phyloP scores from a whole-genome alignment of 2,888 invertebrate genomes.

The Nemapogon koenigi region DNA sequence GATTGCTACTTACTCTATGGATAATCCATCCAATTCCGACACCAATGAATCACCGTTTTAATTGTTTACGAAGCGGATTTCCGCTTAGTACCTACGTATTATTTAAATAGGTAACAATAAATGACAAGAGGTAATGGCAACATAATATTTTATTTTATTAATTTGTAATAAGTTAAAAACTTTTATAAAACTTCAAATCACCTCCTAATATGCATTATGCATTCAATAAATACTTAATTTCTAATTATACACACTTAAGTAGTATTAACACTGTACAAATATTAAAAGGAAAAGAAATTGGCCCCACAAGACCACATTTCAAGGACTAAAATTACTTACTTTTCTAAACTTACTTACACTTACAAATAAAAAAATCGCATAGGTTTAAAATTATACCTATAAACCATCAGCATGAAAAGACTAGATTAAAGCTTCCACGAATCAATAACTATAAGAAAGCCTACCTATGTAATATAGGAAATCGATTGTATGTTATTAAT shows the following conservation, averaged over 20 bases:
- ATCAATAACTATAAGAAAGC: too few species aligned
- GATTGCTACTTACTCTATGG: too few species aligned
- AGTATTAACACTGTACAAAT: constrained; percentile 30
- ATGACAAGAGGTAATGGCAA: constrained; percentile 4
- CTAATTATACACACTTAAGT: constrained; percentile 38
- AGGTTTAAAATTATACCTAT: constrained; percentile 27
- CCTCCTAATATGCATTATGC: constrained; percentile 40
- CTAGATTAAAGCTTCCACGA: constrained; percentile 65
- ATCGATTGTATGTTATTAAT: too few species aligned
- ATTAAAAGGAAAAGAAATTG: constrained; percentile 38
- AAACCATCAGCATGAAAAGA: constrained; percentile 41
- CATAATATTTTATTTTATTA: constrained; percentile 40
- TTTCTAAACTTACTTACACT: not conserved
- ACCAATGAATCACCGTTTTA: too few species aligned
- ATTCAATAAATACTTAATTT: constrained; percentile 59
- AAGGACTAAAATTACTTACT: not conserved
- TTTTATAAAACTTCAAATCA: constrained; percentile 50
- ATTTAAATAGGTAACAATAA: not conserved
- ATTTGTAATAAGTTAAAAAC: constrained; percentile 60
- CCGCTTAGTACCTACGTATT: too few species aligned
- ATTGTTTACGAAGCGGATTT: too few species aligned
- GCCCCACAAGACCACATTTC: constrained; percentile 27
- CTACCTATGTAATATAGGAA: too few species aligned
- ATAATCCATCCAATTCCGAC: too few species aligned
- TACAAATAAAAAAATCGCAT: not conserved